These are phyloP conservation scores for Apus apus DNA, from an alignment of 2,113 vertebrate species.

Conservation along the genomic window DNA sequence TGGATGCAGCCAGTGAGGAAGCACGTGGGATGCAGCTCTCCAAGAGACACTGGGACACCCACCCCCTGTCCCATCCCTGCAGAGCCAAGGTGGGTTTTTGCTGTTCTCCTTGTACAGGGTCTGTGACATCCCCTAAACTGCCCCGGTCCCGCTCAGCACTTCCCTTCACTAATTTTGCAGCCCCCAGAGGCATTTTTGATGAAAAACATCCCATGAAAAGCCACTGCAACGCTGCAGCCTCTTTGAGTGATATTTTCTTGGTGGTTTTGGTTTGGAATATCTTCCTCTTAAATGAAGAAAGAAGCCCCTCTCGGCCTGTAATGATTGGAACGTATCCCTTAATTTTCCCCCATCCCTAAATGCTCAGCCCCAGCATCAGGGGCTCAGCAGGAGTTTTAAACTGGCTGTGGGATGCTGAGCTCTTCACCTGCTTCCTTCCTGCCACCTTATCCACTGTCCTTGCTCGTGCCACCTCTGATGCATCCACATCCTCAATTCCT, in stretches of 20 bases:
- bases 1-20: background rate
- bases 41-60: fast-evolving
- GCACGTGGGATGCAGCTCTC: background rate
- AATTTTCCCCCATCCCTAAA: background rate
- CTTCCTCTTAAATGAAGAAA: background rate
- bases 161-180: conserved; percentile 10
- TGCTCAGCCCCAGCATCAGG: background rate
- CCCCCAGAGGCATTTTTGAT: conserved; percentile 3
- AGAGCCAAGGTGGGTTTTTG: fast-evolving
- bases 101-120: fast-evolving
- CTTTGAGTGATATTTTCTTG: conserved; percentile 41
- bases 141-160: background rate
- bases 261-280: conserved; percentile 51
- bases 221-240: background rate
- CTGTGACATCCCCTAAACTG: background rate
- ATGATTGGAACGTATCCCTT: background rate
- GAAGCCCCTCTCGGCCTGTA: background rate
- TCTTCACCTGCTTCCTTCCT: background rate
- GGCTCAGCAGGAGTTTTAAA: background rate
- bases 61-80: background rate
- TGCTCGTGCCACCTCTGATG: fast-evolving
- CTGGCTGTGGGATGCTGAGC: background rate
- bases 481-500: background rate
- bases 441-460: background rate
- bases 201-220: conserved; percentile 45